Conservation (phyloP, 2,113 vertebrate species). For the Hucho hucho region DNA sequence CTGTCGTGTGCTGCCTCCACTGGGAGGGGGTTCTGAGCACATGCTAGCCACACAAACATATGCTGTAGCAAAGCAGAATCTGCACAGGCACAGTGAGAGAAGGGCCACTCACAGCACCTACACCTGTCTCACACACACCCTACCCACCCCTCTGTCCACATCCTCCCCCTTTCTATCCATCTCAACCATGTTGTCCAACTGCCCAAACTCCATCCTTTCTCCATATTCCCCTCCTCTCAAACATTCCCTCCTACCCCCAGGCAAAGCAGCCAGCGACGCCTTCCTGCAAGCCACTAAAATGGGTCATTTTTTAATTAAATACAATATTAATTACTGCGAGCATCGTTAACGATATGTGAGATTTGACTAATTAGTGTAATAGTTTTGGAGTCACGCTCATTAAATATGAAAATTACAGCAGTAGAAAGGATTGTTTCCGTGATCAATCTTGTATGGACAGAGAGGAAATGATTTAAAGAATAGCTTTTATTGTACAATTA, state of each 20-base stretch:
- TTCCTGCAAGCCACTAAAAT: constrained; percentile 83
- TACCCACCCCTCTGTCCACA: not conserved
- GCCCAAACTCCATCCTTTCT: constrained; percentile 50
- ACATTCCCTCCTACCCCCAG: constrained; percentile 65
- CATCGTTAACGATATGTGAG: constrained; percentile 99
- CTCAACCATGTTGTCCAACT: constrained; percentile 44
- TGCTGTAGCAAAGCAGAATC: constrained; percentile 65
- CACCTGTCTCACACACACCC: constrained; percentile 55
- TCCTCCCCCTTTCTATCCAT: constrained; percentile 54
- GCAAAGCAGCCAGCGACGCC: constrained; percentile 66
- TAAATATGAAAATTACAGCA: constrained; percentile 99
- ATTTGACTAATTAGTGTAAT: constrained; percentile 99
- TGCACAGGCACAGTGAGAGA: constrained; percentile 53
- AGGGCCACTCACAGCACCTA: constrained; percentile 52
- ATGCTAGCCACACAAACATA: constrained; percentile 69
- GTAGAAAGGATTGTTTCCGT: constrained; percentile 95
- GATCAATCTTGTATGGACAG: constrained; percentile 99
- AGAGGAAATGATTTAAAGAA: constrained; percentile 85
- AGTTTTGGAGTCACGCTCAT: constrained; percentile 99
- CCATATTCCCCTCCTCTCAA: constrained; percentile 21
- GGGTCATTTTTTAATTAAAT: constrained; percentile 99
- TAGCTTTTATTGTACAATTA: constrained; percentile 84
- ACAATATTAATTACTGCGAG: constrained; percentile 99
- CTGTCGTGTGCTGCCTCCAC: constrained; percentile 70
- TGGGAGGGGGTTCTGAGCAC: constrained; percentile 56